A percentile compares a stretch with the other conserved stretches of the same genome.
Evolutionary conservation across 2,888 invertebrate species (phyloP).

Genomic region (Pyrochroa serraticornis): DNA sequence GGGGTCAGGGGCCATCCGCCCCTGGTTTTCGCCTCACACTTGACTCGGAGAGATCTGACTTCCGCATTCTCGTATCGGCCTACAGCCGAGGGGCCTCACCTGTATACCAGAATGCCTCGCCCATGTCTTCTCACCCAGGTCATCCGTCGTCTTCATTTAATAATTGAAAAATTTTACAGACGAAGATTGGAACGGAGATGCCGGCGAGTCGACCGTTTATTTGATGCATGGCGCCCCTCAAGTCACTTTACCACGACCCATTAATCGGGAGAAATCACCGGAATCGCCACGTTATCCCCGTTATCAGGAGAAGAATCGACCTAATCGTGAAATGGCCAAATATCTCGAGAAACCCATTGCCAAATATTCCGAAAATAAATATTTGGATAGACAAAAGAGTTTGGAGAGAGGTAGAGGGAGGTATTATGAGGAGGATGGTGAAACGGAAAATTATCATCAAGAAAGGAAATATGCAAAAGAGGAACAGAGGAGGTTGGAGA

Average conservation of each 20-base stretch:
- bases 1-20: not conserved
- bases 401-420: constrained; percentile 41
- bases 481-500: constrained; percentile 32
- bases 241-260: constrained; percentile 50
- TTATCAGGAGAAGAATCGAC: constrained; percentile 33
- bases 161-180: constrained; percentile 62
- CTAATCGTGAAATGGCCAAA: constrained; percentile 35
- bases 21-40: constrained; percentile 9
- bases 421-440: constrained; percentile 33
- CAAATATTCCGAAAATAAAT: constrained; percentile 45
- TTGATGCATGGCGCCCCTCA: constrained; percentile 65
- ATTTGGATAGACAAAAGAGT: constrained; percentile 46
- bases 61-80: constrained; percentile 44
- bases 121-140: constrained; percentile 20
- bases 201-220: constrained; percentile 63
- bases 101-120: constrained; percentile 39
- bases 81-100: constrained; percentile 43
- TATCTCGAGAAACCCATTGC: constrained; percentile 48
- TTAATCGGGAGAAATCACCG: constrained; percentile 43
- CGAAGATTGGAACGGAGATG: constrained; percentile 76
- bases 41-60: constrained; percentile 16
- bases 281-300: constrained; percentile 35
- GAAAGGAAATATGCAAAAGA: constrained; percentile 25
- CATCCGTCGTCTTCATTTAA: constrained; percentile 1
- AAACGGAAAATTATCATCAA: constrained; percentile 19